Evolutionary conservation across 1,140 invertebrate species (phyloP), one percentile per base, ranked within the genome.

Genomic region (Periplaneta americana): DNA sequence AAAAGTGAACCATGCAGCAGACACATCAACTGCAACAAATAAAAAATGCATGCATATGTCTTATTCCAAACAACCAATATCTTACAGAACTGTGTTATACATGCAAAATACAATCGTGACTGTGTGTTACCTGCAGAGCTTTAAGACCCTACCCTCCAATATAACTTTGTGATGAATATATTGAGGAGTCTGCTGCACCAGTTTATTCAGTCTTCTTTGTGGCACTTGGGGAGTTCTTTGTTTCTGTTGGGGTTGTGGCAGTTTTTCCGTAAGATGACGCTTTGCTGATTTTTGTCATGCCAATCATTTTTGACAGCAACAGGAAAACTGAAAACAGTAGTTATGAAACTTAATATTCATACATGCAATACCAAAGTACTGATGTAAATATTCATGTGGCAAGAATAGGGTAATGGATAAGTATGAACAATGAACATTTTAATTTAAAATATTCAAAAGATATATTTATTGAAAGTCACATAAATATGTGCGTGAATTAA

Each of bases 201-300:
- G 8, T 32, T 78, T 78, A 37, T 37, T 78, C 77, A 78, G 77
- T 80, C 28, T 74, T 80, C 57, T 80, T 80, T 15, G 33, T 34
- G 35, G 32, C 79, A 66, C 57, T 80, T 39, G 57, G 32, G 48
- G 48, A 80, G 37, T 34, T 28, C 32, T 35, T 74, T 10, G 28
- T 57, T 75, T 81, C 74, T 35, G 35, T 76, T 33, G 85, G 82
- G 22, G 84, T 86, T 18, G 85, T 83, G 28, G 85, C 83, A 34
- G 84, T 87, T 74, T 88, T 87, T 34, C 95, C 95, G 86, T 96
- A 96, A n/a, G 92, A 94, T 18, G 95, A 96, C 74, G 92, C 92
- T 86, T 96, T 95, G 84, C 93, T 95, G 83, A 96, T 96, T 87
- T 96, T 93, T 0, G 95, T 95, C 91, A 95, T 93, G 83, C 93